phyloP scores from a whole-genome alignment of 2,797 vertebrate species.

The Cirrhinus mrigala region DNA sequence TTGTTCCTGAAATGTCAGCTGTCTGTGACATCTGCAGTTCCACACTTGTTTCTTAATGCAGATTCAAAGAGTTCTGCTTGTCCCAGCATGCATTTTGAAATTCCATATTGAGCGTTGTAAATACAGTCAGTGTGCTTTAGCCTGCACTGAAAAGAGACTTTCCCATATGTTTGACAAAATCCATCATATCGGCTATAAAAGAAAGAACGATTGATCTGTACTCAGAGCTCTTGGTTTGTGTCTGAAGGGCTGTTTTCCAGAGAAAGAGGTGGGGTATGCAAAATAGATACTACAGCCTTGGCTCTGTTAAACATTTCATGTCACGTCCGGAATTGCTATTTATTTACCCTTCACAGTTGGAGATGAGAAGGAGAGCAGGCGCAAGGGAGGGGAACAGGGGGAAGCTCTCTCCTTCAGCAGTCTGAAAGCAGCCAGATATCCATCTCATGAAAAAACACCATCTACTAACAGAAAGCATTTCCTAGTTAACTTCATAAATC shows the following conservation, averaged over 20 bases:
- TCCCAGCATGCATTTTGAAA: slow-evolving; percentile 25
- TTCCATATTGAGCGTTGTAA: slow-evolving; percentile 47
- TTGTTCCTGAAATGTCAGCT: slow-evolving; percentile 12
- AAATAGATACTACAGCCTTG: slow-evolving; percentile 22
- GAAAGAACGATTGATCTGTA: neutral
- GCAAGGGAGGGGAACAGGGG: slow-evolving; percentile 1
- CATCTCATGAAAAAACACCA: slow-evolving; percentile 11
- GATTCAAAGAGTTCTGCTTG: slow-evolving; percentile 8
- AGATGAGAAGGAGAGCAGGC: slow-evolving; percentile 25
- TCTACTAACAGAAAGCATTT: slow-evolving; percentile 15
- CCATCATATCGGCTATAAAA: neutral
- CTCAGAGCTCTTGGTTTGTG: neutral
- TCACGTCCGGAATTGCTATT: slow-evolving; percentile 28
- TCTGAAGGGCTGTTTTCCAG: neutral
- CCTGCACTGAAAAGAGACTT: slow-evolving; percentile 6
- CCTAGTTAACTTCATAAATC: neutral
- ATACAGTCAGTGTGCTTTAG: slow-evolving; percentile 26
- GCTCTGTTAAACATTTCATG: slow-evolving; percentile 38
- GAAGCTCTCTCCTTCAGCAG: slow-evolving; percentile 18
- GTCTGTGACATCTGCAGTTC: slow-evolving; percentile 19
- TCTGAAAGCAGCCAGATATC: slow-evolving; percentile 7
- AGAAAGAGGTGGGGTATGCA: slow-evolving; percentile 2
- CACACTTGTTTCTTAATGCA: slow-evolving; percentile 1
- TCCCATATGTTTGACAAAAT: neutral
- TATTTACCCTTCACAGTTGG: slow-evolving; percentile 51